Evolutionary conservation across 2,888 invertebrate species (phyloP), one percentile per base, ranked within the genome.

Genomic region (Amiota mariae): DNA sequence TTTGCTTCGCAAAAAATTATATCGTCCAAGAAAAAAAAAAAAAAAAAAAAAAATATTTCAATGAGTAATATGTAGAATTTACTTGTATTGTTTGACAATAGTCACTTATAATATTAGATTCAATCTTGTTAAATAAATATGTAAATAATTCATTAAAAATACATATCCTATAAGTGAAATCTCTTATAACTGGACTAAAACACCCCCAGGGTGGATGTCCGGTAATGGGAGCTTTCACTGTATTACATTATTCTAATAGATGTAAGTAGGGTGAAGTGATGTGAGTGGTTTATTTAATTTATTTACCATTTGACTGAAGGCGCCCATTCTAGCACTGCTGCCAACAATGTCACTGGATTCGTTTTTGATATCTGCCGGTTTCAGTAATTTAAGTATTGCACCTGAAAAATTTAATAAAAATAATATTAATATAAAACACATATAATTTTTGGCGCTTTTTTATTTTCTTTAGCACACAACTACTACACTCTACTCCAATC

Each of bases 311-410:
- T 87, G 87, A 80, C 82, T 86, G 72, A 84, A 86, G 71, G 84
- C 82, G 76, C 85, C 83, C 77, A 85, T 82, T 70, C 83, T 87
- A 46, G 82, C 85, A 68, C 87, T 80, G 78, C 76, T 84, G 66
- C 77, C 86, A 20, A 77, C 74, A 54, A 73, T 54, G 71, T 74
- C 77, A 75, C 79, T 75, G 36, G 80, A 76, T 72, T 89, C 88
- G 74, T 86, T 84, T 76, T 88, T 89, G 57, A 87, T 84, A 76
- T 88, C 87, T 61, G 82, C 84, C 75, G 86, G 88, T 74, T 88
- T 88, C 9, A 88, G 76, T 80, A 88, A 84, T 82, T 88, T 89
- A 49, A 87, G 83, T 72, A 89, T 86, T 86, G 88, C 87, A 73
- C 89, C 90, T 90, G 77, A 9, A 79, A 80, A 57, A 59, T 67